Evolutionary conservation across 2,797 vertebrate genomes (phyloP), one percentile per base, ranked within the genome.

Genomic region (Hyperoplus lanceolatus): DNA sequence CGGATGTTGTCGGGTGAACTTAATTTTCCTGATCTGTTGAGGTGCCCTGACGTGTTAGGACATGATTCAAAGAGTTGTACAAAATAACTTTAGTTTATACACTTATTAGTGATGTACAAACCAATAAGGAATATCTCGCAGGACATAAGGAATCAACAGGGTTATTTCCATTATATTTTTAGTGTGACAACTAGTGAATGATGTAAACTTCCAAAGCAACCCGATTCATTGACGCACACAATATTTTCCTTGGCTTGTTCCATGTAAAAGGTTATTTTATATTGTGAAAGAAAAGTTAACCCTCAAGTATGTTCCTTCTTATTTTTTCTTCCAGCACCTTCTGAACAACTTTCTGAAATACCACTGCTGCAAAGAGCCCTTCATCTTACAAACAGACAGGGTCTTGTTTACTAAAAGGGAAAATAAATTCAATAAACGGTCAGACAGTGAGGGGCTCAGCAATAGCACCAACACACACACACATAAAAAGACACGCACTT

Each of bases 391-490:
- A 71, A 84, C 61, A 81, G 63, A 77, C 64, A 45, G 57, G 50
- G 79, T 79, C 65, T 68, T 8, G n/a, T 84, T 82, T 11, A 69
- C 65, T 45, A 71, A 80, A 85, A 70, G 29, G 29, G 41, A 86
- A 72, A 83, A 82, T 8, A 81, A 80, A 78, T 77, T 81, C 51
- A 79, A 79, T 80, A 72, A 67, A 82, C 21, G 1, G 50, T 84
- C 54, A 72, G 81, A 88, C 82, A 91, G 72, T 70, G 80, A 84
- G 82, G 87, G 91, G 93, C 93, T 94, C 93, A 93, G 92, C 81
- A 81, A 89, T 59, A 93, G 92, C 92, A 89, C 91, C 90, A 82
- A 88, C 84, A 83, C 77, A 85, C 80, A 83, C 83, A 86, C 79
- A 88, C 63, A 62, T 18, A 67, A 53, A 88, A 70, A 73, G 55